Base-by-base conservation (phyloP, 2,888 invertebrate genomes). In the Keiferia lycopersicella region DNA sequence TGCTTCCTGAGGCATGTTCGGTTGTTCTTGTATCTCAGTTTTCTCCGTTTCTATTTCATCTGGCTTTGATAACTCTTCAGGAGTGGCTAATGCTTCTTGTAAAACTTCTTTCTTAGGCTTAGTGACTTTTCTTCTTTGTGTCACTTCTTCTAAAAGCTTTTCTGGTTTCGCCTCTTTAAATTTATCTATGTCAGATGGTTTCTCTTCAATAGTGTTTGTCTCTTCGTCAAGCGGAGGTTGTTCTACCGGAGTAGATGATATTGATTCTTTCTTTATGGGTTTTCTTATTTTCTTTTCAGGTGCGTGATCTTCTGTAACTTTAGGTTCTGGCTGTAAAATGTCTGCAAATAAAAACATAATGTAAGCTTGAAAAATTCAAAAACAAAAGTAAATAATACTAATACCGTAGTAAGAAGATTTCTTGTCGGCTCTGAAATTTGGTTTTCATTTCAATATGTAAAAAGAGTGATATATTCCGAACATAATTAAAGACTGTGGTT, bases 331-430 rank as follows among this genome's bases (percentile, higher is more conserved):
- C 2, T 66, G 61, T 64, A 63, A 59, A 59, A 38, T 18, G 62
- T 66, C 66, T 70, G 68, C 20, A 45, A 58, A 59, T 45, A 61
- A 51, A 8, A 41, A n/a, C 6, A 12, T 14, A 30, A 26, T 12
- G 10, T 4, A 8, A 22, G 7, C 6, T 51, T 20, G 11, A 12
- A 18, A 12, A 18, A 12, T 22, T 10, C 0, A 51, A 51, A 22
- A 12, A 51, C 22, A 0, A 51, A 20, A 51, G 18, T 18, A 16
- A 48, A 48, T 18, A 1, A 10, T 18, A 48, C 2, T 18, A 2
- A 48, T 8, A 18, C 16, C 45, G 4, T n/a, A 45, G 34, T 34
- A 34, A 1, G 3, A 8, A 34, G 30, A 4, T 30, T 30, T 6
- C 6, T 34, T 34, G 1, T 10, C 3, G 34, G 1, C 34, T 34